Base-by-base conservation (phyloP, 1,140 invertebrate species). In the Leptopilina clavipes region DNA sequence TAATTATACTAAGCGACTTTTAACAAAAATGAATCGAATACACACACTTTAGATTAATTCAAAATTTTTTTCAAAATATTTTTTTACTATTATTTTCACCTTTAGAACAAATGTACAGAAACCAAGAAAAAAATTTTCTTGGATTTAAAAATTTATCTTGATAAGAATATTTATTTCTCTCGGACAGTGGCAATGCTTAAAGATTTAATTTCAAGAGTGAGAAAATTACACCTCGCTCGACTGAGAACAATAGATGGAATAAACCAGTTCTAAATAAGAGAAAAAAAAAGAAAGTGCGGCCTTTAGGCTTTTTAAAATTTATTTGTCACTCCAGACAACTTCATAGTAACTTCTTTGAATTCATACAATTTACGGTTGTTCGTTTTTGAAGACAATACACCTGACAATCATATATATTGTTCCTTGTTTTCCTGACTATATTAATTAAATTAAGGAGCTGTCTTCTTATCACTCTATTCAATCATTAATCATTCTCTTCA, bases 181-280 rank as follows among this genome's bases (percentile, higher is more conserved):
- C 0, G 56, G 10, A 25, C 18, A 25, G 22, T 31, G 11, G 59
- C 19, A 65, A 31, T 31, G 3, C 12, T 25, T 65, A 31, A 25
- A n/a, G 22, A 22, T 31, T 65, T 65, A 14, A 65, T 31, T 65
- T 65, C 31, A 65, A 31, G 8, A 65, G 59, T 37, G 22, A 65
- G 25, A 31, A 25, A 65, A 65, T 31, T 14, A 10, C 59, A 31
- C 59, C 11, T 65, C 59, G 59, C 11, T 65, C 25, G 12, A 37
- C 22, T 65, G 59, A 65, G 59, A 65, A 65, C 59, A 65, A 65
- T 73, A 31, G 37, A n/a, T 7, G 40, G 11, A 59, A 54, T 52
- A 48, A 48, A 48, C 44, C 44, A 14, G 44, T 52, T 52, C 9
- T 56, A 18, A 59, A 56, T 56, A 56, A 31, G 11, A 65, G 14